Conservation (phyloP, 2,888 invertebrate species). For the Epiperipatus broadwayi region DNA sequence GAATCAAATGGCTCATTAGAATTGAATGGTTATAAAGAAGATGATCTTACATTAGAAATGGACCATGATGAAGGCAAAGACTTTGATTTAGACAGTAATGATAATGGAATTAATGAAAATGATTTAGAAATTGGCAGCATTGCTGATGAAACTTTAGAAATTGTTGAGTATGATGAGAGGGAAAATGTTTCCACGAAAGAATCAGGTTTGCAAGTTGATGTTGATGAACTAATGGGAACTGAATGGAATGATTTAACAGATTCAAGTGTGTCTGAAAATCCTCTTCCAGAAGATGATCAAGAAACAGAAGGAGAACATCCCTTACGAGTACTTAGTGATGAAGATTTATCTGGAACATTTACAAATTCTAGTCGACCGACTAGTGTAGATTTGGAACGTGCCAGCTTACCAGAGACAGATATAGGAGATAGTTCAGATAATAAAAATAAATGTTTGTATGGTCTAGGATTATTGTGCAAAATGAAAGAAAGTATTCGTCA, state of each 20-base stretch:
- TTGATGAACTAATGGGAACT: slow-evolving; percentile 74
- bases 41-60: too few relatives aligned
- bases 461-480: too few relatives aligned
- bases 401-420: slow-evolving; percentile 15
- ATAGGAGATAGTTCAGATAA: too few relatives aligned
- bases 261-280: slow-evolving; percentile 35
- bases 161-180: slow-evolving; percentile 53
- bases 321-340: slow-evolving; percentile 65
- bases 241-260: slow-evolving; percentile 27
- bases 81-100: too few relatives aligned
- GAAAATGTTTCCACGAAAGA: slow-evolving; percentile 71
- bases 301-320: slow-evolving; percentile 52
- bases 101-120: too few relatives aligned
- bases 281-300: slow-evolving; percentile 49
- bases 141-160: slow-evolving; percentile 56
- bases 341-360: slow-evolving; percentile 72
- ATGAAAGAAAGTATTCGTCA: too few relatives aligned
- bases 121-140: too few relatives aligned
- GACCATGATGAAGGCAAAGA: too few relatives aligned
- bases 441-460: too few relatives aligned
- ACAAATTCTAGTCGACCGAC: slow-evolving; percentile 39
- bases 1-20: too few relatives aligned
- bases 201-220: slow-evolving; percentile 55
- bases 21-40: too few relatives aligned
- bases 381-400: slow-evolving; percentile 16